Base-by-base conservation (phyloP, 2,113 vertebrate genomes). In the Addax nasomaculatus region DNA sequence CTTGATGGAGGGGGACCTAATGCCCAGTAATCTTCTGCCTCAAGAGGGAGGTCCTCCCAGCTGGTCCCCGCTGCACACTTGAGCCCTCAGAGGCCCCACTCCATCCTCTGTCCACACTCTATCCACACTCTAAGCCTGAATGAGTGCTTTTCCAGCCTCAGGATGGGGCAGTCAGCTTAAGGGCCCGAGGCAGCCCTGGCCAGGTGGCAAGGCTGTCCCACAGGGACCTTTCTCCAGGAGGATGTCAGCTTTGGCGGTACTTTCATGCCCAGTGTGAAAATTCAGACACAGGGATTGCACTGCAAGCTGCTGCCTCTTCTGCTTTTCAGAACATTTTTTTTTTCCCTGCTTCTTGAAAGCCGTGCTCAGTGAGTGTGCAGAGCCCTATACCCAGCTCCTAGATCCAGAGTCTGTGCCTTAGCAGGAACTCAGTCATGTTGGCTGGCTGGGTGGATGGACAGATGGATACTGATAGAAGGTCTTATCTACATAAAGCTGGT, bases 331-430 rank as follows among this genome's bases (percentile, higher is more conserved):
- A 58, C 1, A 9, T 39, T 60, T 45, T 53, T 60, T 60, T 73
- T 57, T 62, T 19, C 39, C 80, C 85, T 83, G 13, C 57, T n/a
- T 89, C 45, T 89, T 45, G 43, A 95, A 51, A 85, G 58, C 51
- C 9, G 3, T 55, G 30, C 43, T 89, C 33, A 73, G 36, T 14
- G 15, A 92, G 23, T 14, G 11, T 33, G 17, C 30, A 16, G 12
- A 39, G 8, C 21, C 67, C 23, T 33, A 21, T 36, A 90, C 51
- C 25, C 43, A 55, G 58, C 14, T 85, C 16, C 83, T 57, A 57
- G n/a, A 36, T 73, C 39, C 17, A 6, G 6, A 4, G 2, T 47
- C 93, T 87, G 5, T 79, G 21, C 25, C 17, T 19, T 23, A 9
- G n/a, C 11, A 58, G 67, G 23, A 45, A 6, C 30, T 90, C 81